Conservation (phyloP, 2,797 vertebrate genomes). For the Oryzias dopingdopingensis region DNA sequence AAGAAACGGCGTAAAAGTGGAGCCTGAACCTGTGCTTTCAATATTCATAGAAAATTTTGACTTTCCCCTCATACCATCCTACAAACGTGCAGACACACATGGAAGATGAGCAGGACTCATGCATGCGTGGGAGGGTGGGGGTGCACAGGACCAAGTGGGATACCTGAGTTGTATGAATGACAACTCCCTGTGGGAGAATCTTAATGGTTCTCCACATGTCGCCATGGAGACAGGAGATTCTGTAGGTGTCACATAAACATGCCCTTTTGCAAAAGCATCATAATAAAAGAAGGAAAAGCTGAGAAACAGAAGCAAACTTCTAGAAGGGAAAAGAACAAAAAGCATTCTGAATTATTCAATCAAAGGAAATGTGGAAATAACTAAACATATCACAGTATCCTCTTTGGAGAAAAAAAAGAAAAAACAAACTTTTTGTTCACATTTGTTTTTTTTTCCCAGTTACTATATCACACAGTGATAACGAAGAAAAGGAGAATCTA, state of each 20-base stretch:
- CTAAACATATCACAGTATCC: constrained; percentile 72
- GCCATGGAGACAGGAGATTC: constrained; percentile 43
- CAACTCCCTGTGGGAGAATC: constrained; percentile 59
- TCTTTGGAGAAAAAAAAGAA: constrained; percentile 59
- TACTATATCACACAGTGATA: constrained; percentile 85
- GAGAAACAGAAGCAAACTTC: constrained; percentile 54
- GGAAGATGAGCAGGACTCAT: constrained; percentile 21
- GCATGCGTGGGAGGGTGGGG: constrained; percentile 22
- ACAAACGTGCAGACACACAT: constrained; percentile 15
- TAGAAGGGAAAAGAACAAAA: constrained; percentile 33
- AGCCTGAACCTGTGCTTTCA: constrained; percentile 62
- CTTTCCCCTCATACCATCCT: constrained; percentile 17
- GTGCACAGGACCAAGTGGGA: constrained; percentile 59
- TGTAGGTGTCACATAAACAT: constrained; percentile 45
- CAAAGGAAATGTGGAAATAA: constrained; percentile 41
- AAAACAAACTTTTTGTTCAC: constrained; percentile 58
- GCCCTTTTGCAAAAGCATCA: constrained; percentile 50
- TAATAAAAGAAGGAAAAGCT: constrained; percentile 42
- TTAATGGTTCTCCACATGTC: constrained; percentile 38
- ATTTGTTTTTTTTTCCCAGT: constrained; percentile 62
- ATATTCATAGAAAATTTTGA: constrained; percentile 58
- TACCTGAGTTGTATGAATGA: constrained; percentile 78
- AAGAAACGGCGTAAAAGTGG: constrained; percentile 32
- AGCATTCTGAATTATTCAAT: constrained; percentile 18
- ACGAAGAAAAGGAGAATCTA: constrained; percentile 76